A percentile compares a stretch with the other conserved stretches of the same genome.
These are phyloP conservation scores for Mastomys natalensis DNA, from an alignment of 2,113 vertebrate species.

Conservation along the genomic window DNA sequence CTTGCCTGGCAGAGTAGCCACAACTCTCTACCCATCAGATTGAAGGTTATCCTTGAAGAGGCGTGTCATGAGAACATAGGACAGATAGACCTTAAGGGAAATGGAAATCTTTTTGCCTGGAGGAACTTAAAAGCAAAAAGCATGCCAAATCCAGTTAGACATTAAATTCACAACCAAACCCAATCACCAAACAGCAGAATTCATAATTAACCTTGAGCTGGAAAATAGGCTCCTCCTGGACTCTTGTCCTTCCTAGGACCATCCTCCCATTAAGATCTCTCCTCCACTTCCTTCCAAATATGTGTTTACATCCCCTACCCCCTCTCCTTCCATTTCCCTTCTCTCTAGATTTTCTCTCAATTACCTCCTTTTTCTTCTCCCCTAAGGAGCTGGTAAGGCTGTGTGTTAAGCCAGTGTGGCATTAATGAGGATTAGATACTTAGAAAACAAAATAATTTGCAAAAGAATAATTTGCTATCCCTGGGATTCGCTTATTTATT, in stretches of 20 bases:
- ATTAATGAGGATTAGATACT: slow-evolving; percentile 58
- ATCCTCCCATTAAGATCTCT: not conserved
- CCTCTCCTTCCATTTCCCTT: not conserved
- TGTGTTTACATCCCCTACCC: not conserved
- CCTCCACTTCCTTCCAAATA: not conserved
- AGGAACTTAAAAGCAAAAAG: not conserved
- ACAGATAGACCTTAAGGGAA: not conserved
- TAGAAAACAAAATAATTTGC: slow-evolving; percentile 58
- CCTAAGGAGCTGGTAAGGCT: not conserved
- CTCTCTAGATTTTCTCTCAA: not conserved
- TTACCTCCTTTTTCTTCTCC: not conserved
- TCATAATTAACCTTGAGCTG: not conserved
- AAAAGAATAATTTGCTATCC: slow-evolving; percentile 30
- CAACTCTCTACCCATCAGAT: not conserved
- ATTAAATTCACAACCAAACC: not conserved
- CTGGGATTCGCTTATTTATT: slow-evolving; percentile 30
- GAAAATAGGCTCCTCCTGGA: not conserved
- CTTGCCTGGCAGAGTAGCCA: not conserved
- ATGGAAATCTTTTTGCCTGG: not conserved
- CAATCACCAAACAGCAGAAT: not conserved
- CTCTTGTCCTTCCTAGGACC: no score
- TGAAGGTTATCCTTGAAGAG: not conserved
- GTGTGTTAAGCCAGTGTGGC: not conserved
- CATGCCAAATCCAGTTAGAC: not conserved
- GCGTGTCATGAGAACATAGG: not conserved